Conservation (phyloP, 1,140 invertebrate genomes). For the Protaetia brevitarsis region DNA sequence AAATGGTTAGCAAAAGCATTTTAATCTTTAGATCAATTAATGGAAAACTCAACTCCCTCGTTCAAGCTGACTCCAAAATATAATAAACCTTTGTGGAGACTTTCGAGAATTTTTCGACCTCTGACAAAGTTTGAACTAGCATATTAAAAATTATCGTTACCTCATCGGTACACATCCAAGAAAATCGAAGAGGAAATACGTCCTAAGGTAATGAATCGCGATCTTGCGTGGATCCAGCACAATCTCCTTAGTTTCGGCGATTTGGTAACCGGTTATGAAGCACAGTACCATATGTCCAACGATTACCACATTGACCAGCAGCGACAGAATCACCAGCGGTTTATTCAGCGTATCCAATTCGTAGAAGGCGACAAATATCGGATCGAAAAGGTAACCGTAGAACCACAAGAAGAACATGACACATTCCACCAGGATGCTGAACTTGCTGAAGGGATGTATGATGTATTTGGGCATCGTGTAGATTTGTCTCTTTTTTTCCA, state of each 20-base stretch:
- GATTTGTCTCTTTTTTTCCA: conserved; percentile 26
- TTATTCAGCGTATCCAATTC: not conserved
- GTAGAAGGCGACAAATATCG: conserved; percentile 23
- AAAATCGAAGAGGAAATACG: conserved; percentile 29
- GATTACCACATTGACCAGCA: not conserved
- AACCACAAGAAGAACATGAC: conserved; percentile 24
- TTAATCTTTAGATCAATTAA: no score
- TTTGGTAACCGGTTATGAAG: conserved; percentile 25
- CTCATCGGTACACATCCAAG: not conserved
- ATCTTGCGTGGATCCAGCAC: conserved; percentile 24
- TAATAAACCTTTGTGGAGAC: no score
- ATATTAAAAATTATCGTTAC: not conserved
- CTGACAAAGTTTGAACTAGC: not conserved
- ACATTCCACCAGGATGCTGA: conserved; percentile 15
- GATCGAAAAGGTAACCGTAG: conserved; percentile 24
- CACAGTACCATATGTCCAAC: conserved; percentile 19
- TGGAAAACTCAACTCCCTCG: no score
- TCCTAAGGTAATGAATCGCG: conserved; percentile 22
- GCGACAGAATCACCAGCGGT: not conserved
- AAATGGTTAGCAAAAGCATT: no score
- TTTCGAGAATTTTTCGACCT: no score
- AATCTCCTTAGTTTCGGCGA: conserved; percentile 27
- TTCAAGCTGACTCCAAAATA: no score
- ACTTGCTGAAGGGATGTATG: conserved; percentile 29
- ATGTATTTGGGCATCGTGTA: conserved; percentile 17